Percentiles rank a stretch among this genome's conserved stretches.
Conservation (phyloP, 2,113 vertebrate species). For the Rhinichthys klamathensis region DNA sequence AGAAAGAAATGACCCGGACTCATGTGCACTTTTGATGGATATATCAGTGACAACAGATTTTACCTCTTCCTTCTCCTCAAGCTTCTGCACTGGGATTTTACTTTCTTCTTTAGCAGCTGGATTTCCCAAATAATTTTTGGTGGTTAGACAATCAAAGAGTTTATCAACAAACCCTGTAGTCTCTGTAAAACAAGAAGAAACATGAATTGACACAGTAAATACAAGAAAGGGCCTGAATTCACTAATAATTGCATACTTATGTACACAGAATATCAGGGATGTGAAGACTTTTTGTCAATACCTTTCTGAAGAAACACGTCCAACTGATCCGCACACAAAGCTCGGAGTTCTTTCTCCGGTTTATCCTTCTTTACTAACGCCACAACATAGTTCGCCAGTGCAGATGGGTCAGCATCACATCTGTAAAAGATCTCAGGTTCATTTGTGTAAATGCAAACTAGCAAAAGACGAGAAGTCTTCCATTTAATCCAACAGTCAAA, state of each 20-base stretch:
- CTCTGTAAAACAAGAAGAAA: constrained; percentile 77
- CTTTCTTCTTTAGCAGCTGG: constrained; percentile 82
- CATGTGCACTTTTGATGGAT: too few species aligned
- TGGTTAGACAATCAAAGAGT: constrained; percentile 95
- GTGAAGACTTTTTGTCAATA: constrained; percentile 61
- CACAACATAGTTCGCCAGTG: constrained; percentile 98
- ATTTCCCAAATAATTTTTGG: constrained; percentile 87
- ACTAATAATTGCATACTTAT: not conserved
- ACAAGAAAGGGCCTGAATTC: not conserved
- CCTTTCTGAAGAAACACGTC: constrained; percentile 99
- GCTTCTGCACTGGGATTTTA: constrained; percentile 80
- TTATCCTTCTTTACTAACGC: constrained; percentile 99
- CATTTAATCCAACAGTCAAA: not conserved
- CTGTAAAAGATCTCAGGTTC: constrained; percentile 65
- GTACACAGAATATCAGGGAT: not conserved
- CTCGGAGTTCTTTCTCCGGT: constrained; percentile 94
- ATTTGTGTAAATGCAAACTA: constrained; percentile 5
- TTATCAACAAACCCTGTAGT: constrained; percentile 98
- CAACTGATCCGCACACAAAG: constrained; percentile 96
- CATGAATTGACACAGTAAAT: not conserved
- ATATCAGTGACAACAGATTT: too few species aligned
- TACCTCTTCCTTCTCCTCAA: constrained; percentile 82
- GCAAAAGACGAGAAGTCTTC: not conserved
- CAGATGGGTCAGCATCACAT: constrained; percentile 98
- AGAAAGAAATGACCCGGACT: too few species aligned